Conservation (phyloP, 2,797 vertebrate species). For the Sebastes miniatus region DNA sequence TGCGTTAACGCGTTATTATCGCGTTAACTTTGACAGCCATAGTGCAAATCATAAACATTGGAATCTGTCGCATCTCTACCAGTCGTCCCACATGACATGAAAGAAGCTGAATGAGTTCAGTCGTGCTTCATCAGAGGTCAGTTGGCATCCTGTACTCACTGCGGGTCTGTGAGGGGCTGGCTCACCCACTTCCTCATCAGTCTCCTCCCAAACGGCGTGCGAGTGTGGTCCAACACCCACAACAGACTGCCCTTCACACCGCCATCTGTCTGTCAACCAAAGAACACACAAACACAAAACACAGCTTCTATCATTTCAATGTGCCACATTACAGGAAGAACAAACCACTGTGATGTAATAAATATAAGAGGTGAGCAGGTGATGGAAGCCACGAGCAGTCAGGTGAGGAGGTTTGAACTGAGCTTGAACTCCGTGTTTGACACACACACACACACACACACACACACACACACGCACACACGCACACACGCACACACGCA, state of each 20-base stretch:
- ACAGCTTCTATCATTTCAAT: background rate
- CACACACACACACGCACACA: background rate
- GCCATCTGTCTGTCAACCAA: slow-evolving; percentile 76
- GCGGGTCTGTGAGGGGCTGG: slow-evolving; percentile 87
- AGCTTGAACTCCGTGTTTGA: slow-evolving; percentile 1
- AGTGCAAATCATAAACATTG: background rate
- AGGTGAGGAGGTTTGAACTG: background rate
- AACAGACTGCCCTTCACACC: slow-evolving; percentile 89
- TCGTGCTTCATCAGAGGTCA: background rate
- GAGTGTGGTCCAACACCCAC: slow-evolving; percentile 94
- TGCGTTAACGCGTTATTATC: too few species aligned
- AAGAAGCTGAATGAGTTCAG: too few species aligned
- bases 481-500: too few species aligned
- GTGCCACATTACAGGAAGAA: background rate
- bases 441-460: too few species aligned
- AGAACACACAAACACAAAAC: background rate
- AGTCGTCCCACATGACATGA: background rate
- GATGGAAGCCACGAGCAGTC: slow-evolving; percentile 1
- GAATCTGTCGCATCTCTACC: background rate
- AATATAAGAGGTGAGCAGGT: background rate
- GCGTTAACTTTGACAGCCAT: too few species aligned
- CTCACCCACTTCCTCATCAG: slow-evolving; percentile 94
- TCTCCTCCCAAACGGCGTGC: slow-evolving; percentile 90
- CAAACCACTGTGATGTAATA: background rate
- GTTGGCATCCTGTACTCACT: slow-evolving; percentile 76